phyloP scores from a whole-genome alignment of 2,797 vertebrate species.

The Rhinogobio ventralis region DNA sequence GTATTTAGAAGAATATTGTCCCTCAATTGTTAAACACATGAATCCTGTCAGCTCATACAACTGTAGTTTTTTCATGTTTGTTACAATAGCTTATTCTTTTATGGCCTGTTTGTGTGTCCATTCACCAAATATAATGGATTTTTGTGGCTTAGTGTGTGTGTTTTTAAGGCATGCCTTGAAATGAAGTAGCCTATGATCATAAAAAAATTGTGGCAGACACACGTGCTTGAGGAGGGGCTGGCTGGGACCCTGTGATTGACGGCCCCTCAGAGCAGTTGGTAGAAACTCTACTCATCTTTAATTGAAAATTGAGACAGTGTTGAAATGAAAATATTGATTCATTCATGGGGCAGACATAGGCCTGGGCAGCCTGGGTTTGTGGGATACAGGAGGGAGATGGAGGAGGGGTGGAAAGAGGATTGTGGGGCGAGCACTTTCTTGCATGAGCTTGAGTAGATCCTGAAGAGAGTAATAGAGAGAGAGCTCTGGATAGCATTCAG shows the following conservation, averaged over 20 bases:
- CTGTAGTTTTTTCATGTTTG: background rate
- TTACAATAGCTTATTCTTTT: background rate
- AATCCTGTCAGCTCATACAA: background rate
- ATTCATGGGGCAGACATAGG: constrained; percentile 43
- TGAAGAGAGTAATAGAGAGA: constrained; percentile 1
- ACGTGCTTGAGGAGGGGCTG: constrained; percentile 18
- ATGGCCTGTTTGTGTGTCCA: constrained; percentile 5
- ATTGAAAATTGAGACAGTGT: constrained; percentile 81
- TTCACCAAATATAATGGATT: constrained; percentile 12
- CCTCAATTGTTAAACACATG: background rate
- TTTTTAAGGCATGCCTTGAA: constrained; percentile 11
- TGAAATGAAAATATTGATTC: constrained; percentile 82
- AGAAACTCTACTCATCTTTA: constrained; percentile 68
- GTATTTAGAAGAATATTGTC: background rate
- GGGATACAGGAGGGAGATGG: constrained; percentile 22
- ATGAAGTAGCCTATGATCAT: constrained; percentile 35
- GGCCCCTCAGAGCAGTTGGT: constrained; percentile 41
- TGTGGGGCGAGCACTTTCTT: constrained; percentile 30
- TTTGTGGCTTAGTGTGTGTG: background rate
- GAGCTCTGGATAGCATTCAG: background rate
- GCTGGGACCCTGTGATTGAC: constrained; percentile 48
- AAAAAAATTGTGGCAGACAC: constrained; percentile 34
- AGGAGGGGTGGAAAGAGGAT: constrained; percentile 28
- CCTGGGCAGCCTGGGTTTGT: constrained; percentile 29
- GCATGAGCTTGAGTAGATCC: background rate